Base-by-base conservation (phyloP, 2,888 invertebrate species). In the Cyrtodaria siliqua region DNA sequence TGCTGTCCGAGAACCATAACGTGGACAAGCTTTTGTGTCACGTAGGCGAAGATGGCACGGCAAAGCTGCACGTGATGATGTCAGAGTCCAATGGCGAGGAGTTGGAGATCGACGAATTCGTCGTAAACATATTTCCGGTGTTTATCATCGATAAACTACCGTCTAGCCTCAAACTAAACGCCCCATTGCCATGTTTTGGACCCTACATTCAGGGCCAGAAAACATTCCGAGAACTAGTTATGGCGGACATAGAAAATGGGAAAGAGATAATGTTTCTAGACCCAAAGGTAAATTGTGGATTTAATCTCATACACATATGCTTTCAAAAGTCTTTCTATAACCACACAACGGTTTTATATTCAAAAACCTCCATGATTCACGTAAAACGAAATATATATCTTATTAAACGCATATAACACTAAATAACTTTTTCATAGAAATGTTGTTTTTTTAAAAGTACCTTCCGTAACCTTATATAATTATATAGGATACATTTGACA, bases 141-240 rank as follows among this genome's bases (percentile, higher is more conserved):
- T 76, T 73, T 53, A 68, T 70, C 20, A 44, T 86, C 12, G 73
- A 73, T 26, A 63, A 55, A n/a, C 33, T 86, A 3, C 86, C 86
- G 1, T 71, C 82, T 16, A 82, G 76, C 42, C 42, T 84, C 9
- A 78, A 75, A n/a, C 56, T 86, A 6, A 50, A 56, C 8, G 82
- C 83, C 9, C 84, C 84, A 1, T 56, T 86, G 12, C 84, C 86
- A 9, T 82, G 81, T 50, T 83, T 81, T 50, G 76, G 86, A 23
- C 55, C 68, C 6, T 80, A 82, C 29, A 70, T 79, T 6, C 80
- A 74, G 20, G 75, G 70, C 12, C 81, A 82, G 56, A 79, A 73
- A 24, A 69, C 76, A 23, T 80, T 86, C 44, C 53, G 78, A 24
- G 57, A 66, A 14, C 68, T 73, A 0, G 77, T 86, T 2, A 60